phyloP scores from a whole-genome alignment of 2,888 invertebrate species.

The Agrilus cyanescens region DNA sequence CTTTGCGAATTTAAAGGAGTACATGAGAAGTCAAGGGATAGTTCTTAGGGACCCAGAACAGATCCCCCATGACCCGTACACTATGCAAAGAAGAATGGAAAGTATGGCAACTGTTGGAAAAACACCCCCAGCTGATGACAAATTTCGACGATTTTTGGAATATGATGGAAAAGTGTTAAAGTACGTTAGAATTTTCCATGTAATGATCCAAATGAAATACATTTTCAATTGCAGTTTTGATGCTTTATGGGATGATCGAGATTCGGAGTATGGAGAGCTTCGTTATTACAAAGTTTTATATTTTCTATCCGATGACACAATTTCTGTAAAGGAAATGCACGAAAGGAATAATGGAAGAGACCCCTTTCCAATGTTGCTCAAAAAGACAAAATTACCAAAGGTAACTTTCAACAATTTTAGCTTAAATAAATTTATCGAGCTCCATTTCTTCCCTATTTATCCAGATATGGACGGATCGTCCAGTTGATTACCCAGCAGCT shows the following conservation, averaged over 20 bases:
- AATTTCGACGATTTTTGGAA: conserved; percentile 58
- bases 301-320: conserved; percentile 70
- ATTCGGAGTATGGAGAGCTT: conserved; percentile 44
- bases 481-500: conserved; percentile 50
- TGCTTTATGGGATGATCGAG: conserved; percentile 56
- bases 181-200: conserved; percentile 31
- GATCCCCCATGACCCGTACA: conserved; percentile 60
- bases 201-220: background rate
- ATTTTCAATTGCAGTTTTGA: conserved; percentile 41
- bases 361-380: conserved; percentile 61
- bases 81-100: conserved; percentile 39
- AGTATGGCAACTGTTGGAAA: conserved; percentile 22
- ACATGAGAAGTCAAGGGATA: conserved; percentile 71
- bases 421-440: background rate
- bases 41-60: conserved; percentile 57
- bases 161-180: conserved; percentile 69
- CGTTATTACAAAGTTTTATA: conserved; percentile 60
- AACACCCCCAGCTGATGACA: conserved; percentile 38
- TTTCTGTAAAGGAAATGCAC: conserved; percentile 64
- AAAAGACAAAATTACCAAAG: conserved; percentile 65
- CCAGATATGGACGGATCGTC: conserved; percentile 30
- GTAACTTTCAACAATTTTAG: conserved; percentile 14
- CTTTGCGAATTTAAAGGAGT: conserved; percentile 45
- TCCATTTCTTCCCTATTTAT: background rate
- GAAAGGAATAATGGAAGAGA: conserved; percentile 63